A percentile compares a stretch with the other conserved stretches of the same genome.
Evolutionary conservation across 2,113 vertebrate genomes (phyloP).

Genomic region (Cochlearius cochlearius): DNA sequence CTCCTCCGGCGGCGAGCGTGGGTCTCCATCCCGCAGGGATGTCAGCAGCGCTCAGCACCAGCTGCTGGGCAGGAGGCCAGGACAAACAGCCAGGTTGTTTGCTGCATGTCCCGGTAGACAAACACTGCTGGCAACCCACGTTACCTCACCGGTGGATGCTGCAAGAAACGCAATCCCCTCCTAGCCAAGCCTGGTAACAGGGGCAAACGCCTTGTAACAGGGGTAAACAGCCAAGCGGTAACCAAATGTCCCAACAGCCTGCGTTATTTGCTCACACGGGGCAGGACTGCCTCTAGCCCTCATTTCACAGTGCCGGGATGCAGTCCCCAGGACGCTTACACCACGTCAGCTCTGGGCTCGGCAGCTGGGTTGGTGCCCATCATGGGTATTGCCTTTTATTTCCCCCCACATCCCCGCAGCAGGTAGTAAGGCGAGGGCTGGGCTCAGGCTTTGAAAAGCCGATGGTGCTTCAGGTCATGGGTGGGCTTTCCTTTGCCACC

Average conservation of each 20-base stretch:
- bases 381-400: background rate
- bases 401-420: background rate
- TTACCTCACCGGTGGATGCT: background rate
- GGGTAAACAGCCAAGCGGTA: background rate
- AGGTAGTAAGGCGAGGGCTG: background rate
- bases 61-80: background rate
- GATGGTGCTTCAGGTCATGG: background rate
- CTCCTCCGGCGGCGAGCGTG: accelerated
- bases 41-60: background rate
- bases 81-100: accelerated
- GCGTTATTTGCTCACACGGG: accelerated
- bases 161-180: background rate
- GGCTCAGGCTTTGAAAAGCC: background rate
- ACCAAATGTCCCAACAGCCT: background rate
- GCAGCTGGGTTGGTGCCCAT: no score
- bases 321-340: accelerated
- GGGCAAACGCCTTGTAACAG: background rate
- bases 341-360: background rate
- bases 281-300: background rate
- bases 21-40: background rate
- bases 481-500: background rate
- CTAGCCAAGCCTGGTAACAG: background rate
- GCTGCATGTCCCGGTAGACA: accelerated
- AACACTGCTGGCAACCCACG: background rate
- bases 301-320: background rate